Conservation (phyloP, 2,113 vertebrate genomes). For the Crotalus horridus region DNA sequence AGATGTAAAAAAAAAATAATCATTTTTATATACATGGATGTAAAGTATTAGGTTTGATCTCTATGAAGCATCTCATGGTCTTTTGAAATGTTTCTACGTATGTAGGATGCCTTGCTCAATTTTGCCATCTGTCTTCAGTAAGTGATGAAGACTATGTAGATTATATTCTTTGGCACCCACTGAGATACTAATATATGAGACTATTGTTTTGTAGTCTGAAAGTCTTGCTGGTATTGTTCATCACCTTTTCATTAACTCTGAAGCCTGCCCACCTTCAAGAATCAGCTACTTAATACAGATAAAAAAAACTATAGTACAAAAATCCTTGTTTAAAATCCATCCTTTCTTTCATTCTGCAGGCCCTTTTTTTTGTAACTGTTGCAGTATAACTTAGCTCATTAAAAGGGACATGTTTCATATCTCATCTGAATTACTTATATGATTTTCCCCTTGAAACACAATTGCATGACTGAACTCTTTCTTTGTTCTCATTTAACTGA, state of each 20-base stretch:
- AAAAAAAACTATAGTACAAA: slow-evolving; percentile 15
- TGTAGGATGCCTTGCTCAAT: slow-evolving; percentile 34
- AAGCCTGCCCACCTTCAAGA: slow-evolving; percentile 36
- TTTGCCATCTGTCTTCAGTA: slow-evolving; percentile 17
- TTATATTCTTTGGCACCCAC: slow-evolving; percentile 40
- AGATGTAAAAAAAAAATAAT: background rate
- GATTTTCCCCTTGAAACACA: background rate
- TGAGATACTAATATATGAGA: slow-evolving; percentile 21
- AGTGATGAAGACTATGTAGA: slow-evolving; percentile 25
- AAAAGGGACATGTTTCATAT: background rate
- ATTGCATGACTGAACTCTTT: background rate
- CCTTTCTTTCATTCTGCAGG: background rate
- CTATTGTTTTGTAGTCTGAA: slow-evolving; percentile 15
- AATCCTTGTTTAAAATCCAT: background rate
- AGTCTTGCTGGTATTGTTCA: slow-evolving; percentile 34
- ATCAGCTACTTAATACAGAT: slow-evolving; percentile 19
- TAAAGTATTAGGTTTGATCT: background rate
- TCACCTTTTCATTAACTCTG: slow-evolving; percentile 41
- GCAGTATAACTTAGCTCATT: background rate
- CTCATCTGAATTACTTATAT: background rate
- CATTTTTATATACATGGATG: background rate
- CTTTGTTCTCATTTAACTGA: background rate
- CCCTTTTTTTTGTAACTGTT: background rate
- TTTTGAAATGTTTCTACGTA: slow-evolving; percentile 30
- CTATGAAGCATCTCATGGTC: slow-evolving; percentile 8